Conservation (phyloP, 2,797 vertebrate genomes). For the Merluccius polli region DNA sequence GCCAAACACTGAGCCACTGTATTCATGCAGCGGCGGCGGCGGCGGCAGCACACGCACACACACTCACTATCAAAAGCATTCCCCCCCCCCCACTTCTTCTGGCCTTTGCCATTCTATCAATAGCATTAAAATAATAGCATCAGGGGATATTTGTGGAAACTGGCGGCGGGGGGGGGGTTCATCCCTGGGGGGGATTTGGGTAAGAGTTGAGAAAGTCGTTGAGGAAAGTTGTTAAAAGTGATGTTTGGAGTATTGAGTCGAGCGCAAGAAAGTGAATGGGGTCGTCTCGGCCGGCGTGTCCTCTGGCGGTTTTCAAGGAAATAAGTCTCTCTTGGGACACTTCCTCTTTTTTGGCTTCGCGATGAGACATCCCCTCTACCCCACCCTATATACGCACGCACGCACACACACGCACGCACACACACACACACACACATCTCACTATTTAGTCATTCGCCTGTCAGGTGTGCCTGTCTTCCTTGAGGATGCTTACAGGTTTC, state of each 20-base stretch:
- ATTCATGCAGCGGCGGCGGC: neutral
- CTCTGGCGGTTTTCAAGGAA: neutral
- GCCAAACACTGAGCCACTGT: neutral
- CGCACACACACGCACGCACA: neutral
- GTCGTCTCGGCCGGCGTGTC: too few species aligned
- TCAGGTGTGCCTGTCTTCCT: too few species aligned
- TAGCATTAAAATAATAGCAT: neutral
- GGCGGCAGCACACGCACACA: neutral
- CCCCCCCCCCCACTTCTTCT: neutral
- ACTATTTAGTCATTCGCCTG: too few species aligned
- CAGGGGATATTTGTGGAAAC: too few species aligned
- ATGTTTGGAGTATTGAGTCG: neutral
- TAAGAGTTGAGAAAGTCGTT: too few species aligned
- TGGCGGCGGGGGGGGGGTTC: too few species aligned
- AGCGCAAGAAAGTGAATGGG: neutral
- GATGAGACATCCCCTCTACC: neutral
- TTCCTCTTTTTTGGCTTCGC: neutral
- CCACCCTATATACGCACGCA: neutral
- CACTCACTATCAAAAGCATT: neutral
- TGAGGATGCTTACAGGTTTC: too few species aligned
- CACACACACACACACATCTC: too few species aligned
- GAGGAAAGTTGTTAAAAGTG: neutral
- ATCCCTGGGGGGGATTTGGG: too few species aligned
- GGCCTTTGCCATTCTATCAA: neutral
- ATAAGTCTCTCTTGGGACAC: neutral